Evolutionary conservation across 1,140 invertebrate species (phyloP), one percentile per base, ranked within the genome.

Genomic region (Babylonia areolata): DNA sequence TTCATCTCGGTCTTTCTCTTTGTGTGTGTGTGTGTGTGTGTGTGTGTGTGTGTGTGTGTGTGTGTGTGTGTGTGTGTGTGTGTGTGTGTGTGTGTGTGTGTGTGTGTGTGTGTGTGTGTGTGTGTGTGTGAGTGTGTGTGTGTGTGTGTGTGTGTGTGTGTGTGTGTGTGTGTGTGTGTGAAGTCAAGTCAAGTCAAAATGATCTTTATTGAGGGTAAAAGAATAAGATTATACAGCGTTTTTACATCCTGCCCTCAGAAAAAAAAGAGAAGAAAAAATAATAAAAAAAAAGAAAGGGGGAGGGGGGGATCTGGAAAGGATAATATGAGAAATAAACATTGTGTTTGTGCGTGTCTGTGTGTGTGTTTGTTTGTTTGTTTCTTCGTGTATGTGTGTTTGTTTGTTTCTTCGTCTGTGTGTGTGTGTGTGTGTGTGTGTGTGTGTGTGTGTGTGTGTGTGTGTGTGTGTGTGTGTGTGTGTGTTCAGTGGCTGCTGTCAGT

Each of bases 141-240:
- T 64, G 58, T 64, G 58, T n/a, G 58, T 64, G 58, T 64, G 58
- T n/a, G 58, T n/a, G 58, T n/a, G 58, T n/a, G 58, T n/a, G 58
- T n/a, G 58, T 64, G 58, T 64, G 58, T 64, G 58, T 23, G 12
- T 11, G 58, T 11, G 58, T 11, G 58, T 23, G 58, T 2, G 6
- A 12, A 1, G 39, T n/a, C 39, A n/a, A n/a, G n/a, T n/a, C n/a
- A n/a, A n/a, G n/a, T n/a, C n/a, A n/a, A n/a, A n/a, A n/a, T n/a
- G n/a, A n/a, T n/a, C n/a, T n/a, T n/a, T n/a, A n/a, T n/a, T n/a
- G n/a, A n/a, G n/a, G n/a, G n/a, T n/a, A n/a, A n/a, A n/a, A n/a
- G n/a, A n/a, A n/a, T n/a, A n/a, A n/a, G n/a, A n/a, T n/a, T n/a
- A n/a, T n/a, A n/a, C n/a, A n/a, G n/a, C n/a, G n/a, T n/a, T n/a